Evolutionary conservation across 1,140 invertebrate genomes (phyloP).

Genomic region (Ooceraea biroi): DNA sequence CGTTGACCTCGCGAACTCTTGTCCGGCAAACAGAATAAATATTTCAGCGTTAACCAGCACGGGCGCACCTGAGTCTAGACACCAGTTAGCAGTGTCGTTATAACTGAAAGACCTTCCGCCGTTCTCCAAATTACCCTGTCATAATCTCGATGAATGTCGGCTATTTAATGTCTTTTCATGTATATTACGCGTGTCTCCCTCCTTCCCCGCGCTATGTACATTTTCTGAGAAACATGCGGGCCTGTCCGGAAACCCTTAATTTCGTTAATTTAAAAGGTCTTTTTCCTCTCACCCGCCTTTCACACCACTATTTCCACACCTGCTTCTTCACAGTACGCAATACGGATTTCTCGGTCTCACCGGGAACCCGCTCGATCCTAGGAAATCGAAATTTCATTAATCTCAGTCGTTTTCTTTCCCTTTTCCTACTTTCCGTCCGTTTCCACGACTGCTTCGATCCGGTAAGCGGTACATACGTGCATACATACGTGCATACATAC

Average conservation of each 20-base stretch:
- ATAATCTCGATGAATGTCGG: not conserved
- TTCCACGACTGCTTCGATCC: constrained; percentile 25
- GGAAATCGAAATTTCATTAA: constrained; percentile 75
- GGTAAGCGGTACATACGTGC: constrained; percentile 20
- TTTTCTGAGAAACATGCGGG: not conserved
- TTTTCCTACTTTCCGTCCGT: not conserved
- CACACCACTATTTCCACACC: not conserved
- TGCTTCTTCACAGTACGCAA: constrained; percentile 40
- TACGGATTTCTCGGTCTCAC: constrained; percentile 40
- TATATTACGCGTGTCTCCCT: not conserved
- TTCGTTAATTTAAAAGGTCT: constrained; percentile 36
- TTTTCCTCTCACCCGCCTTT: not conserved
- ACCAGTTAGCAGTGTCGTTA: constrained; percentile 7
- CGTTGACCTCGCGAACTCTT: constrained; percentile 31
- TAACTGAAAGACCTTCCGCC: not conserved
- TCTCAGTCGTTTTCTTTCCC: constrained; percentile 60
- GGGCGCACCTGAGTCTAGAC: constrained; percentile 27
- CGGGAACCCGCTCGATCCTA: constrained; percentile 33
- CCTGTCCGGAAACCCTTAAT: not conserved
- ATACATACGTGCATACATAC: constrained; percentile 42
- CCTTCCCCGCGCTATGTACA: not conserved
- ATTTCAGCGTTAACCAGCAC: constrained; percentile 44
- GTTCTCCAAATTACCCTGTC: constrained; percentile 12
- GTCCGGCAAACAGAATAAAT: constrained; percentile 54
- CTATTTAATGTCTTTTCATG: not conserved